Evolutionary conservation across 2,797 vertebrate species (phyloP).

Genomic region (Aplochiton taeniatus): DNA sequence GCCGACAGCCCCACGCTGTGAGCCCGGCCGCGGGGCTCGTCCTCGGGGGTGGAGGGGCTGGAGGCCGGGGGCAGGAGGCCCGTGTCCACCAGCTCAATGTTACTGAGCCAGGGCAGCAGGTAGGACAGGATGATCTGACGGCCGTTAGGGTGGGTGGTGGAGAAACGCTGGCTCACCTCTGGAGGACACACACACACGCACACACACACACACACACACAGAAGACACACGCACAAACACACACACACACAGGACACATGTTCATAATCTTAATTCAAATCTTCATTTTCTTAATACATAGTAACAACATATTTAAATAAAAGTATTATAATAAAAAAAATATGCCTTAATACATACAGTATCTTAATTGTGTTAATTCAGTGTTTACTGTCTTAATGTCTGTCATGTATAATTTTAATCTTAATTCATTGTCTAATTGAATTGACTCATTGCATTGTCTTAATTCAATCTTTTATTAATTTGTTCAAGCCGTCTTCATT

Average conservation of each 20-base stretch:
- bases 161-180: conserved; percentile 97
- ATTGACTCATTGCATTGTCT: too few relatives aligned
- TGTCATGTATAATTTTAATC: too few relatives aligned
- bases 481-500: too few relatives aligned
- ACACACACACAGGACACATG: not conserved
- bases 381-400: too few relatives aligned
- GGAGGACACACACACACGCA: conserved; percentile 12
- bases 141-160: conserved; percentile 94
- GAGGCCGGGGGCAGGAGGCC: conserved; percentile 91
- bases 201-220: not conserved
- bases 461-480: too few relatives aligned
- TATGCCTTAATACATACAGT: too few relatives aligned
- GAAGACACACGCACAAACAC: not conserved
- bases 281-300: too few relatives aligned
- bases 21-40: conserved; percentile 80
- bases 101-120: conserved; percentile 95
- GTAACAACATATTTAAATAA: too few relatives aligned
- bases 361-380: too few relatives aligned
- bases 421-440: too few relatives aligned
- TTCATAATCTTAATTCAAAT: too few relatives aligned
- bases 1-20: conserved; percentile 72
- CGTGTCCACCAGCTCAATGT: conserved; percentile 95
- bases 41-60: conserved; percentile 93
- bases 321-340: too few relatives aligned
- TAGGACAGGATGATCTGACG: conserved; percentile 98